These are phyloP conservation scores for Coluber constrictor DNA, from an alignment of 2,797 vertebrate genomes.

Conservation along the genomic window DNA sequence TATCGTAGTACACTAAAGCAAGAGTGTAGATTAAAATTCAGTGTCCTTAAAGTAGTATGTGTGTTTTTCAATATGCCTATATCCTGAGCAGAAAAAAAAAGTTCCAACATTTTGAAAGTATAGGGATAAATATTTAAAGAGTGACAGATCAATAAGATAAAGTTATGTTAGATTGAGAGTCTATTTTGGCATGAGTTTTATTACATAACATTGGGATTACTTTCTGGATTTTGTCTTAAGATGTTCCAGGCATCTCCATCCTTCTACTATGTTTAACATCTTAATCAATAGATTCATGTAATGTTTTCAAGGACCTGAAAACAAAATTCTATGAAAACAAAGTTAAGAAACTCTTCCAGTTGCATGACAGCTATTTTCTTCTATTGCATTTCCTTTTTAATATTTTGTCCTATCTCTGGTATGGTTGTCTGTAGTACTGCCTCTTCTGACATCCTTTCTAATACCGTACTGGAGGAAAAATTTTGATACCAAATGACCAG, in stretches of 20 bases:
- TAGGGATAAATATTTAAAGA: constrained; percentile 50
- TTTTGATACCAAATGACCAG: not conserved
- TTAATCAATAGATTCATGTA: constrained; percentile 52
- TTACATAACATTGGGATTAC: constrained; percentile 42
- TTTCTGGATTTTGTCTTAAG: constrained; percentile 36
- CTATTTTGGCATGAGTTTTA: constrained; percentile 2
- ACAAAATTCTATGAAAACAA: constrained; percentile 38
- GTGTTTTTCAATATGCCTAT: constrained; percentile 35
- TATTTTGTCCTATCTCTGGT: not conserved
- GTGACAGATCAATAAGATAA: constrained; percentile 39
- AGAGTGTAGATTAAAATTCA: constrained; percentile 16
- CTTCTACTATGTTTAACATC: constrained; percentile 39
- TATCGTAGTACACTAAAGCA: not conserved
- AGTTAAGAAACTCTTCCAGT: constrained; percentile 12
- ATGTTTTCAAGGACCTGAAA: constrained; percentile 39
- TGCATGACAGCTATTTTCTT: constrained; percentile 10
- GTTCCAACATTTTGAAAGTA: constrained; percentile 44
- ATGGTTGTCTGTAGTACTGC: not conserved
- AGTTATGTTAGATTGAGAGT: constrained; percentile 42
- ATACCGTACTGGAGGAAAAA: constrained; percentile 6
- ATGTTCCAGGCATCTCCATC: constrained; percentile 45
- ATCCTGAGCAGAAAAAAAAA: constrained; percentile 33
- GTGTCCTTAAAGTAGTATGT: constrained; percentile 27
- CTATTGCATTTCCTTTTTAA: constrained; percentile 6
- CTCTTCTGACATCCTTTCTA: not conserved